These are phyloP conservation scores for Nysson spinosus DNA, from an alignment of 2,888 invertebrate genomes.

Conservation along the genomic window DNA sequence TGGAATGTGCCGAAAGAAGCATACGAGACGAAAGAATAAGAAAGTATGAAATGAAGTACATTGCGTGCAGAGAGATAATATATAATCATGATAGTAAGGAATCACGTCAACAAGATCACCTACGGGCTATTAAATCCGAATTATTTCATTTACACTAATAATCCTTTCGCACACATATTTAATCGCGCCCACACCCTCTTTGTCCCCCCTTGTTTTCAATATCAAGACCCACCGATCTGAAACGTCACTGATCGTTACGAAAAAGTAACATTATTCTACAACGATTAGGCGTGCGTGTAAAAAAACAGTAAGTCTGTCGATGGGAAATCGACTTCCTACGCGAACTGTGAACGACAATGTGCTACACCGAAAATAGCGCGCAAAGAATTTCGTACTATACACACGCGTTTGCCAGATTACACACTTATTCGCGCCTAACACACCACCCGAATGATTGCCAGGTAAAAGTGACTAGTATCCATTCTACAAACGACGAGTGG, in stretches of 20 bases:
- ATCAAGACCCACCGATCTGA: conserved; percentile 16
- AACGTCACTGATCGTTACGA: conserved; percentile 22
- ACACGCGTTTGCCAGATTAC: conserved; percentile 7
- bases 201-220: neutral
- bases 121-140: conserved; percentile 25
- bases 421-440: conserved; percentile 12
- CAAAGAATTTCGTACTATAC: conserved; percentile 34
- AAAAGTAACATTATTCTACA: conserved; percentile 27
- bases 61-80: conserved; percentile 7
- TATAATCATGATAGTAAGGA: conserved; percentile 8
- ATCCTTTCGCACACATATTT: conserved; percentile 12
- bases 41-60: neutral
- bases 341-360: conserved; percentile 16
- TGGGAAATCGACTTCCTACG: conserved; percentile 16
- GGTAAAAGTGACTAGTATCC: conserved; percentile 23
- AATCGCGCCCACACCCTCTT: conserved; percentile 28
- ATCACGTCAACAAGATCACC: conserved; percentile 22
- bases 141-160: conserved; percentile 29
- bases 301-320: conserved; percentile 17
- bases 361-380: conserved; percentile 12
- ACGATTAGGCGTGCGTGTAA: conserved; percentile 31
- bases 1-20: no score
- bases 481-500: conserved; percentile 29
- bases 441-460: neutral
- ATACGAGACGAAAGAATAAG: no score